Conservation (phyloP, 2,888 invertebrate species). For the Carabus problematicus region DNA sequence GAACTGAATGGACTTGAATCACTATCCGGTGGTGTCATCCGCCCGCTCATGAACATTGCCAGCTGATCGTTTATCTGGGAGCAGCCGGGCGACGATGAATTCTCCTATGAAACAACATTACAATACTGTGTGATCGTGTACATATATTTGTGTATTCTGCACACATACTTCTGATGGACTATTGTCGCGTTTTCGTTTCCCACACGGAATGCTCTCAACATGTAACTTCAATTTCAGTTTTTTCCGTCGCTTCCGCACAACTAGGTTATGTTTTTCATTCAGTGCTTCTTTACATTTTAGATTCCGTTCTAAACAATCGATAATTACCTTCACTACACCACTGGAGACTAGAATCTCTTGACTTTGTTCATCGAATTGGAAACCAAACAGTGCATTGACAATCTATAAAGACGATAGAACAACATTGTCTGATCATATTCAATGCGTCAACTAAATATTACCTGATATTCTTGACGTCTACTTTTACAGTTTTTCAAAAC, state of each 20-base stretch:
- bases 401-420: conserved; percentile 20
- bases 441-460: too few relatives aligned
- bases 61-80: conserved; percentile 14
- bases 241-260: conserved; percentile 18
- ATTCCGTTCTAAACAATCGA: conserved; percentile 38
- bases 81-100: conserved; percentile 2
- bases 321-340: conserved; percentile 30
- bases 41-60: background rate
- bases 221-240: conserved; percentile 7
- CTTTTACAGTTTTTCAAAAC: conserved; percentile 29
- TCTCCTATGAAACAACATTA: conserved; percentile 10
- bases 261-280: conserved; percentile 26
- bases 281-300: conserved; percentile 26
- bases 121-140: background rate
- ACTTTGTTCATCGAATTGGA: conserved; percentile 35
- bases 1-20: conserved; percentile 31
- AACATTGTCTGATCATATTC: too few relatives aligned
- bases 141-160: background rate
- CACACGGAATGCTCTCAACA: conserved; percentile 1
- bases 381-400: conserved; percentile 26
- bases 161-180: conserved; percentile 25
- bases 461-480: conserved; percentile 34
- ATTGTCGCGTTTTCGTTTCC: conserved; percentile 25
- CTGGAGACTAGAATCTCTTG: conserved; percentile 30
- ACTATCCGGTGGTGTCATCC: conserved; percentile 32